Evolutionary conservation across 2,888 invertebrate species (phyloP).

Genomic region (Melikaiella ostensackeni): DNA sequence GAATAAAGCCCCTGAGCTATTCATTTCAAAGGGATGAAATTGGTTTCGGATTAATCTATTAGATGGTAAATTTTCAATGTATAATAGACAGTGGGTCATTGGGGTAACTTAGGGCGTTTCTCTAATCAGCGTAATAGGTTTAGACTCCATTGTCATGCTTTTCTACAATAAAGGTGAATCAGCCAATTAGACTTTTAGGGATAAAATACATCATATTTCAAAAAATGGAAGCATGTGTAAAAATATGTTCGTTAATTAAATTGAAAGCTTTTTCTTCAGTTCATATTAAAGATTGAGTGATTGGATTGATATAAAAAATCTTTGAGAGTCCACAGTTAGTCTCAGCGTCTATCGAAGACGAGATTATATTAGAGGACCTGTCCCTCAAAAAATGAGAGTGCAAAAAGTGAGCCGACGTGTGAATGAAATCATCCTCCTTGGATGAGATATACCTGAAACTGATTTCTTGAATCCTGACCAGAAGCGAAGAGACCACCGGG

Average conservation of each 20-base stretch:
- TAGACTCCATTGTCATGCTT: not conserved
- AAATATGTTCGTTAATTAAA: not conserved
- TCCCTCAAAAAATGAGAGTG: not conserved
- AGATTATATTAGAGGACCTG: not conserved
- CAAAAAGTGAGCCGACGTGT: conserved; percentile 26
- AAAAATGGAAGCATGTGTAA: too few relatives aligned
- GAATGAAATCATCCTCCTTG: conserved; percentile 30
- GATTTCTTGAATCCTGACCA: conserved; percentile 19
- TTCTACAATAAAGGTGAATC: not conserved
- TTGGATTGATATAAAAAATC: conserved; percentile 10
- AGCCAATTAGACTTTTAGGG: not conserved
- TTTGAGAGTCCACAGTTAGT: conserved; percentile 15
- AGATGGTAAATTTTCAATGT: not conserved
- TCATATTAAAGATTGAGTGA: not conserved
- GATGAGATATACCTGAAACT: conserved; percentile 31
- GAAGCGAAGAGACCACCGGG: conserved; percentile 20
- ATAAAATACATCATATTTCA: not conserved
- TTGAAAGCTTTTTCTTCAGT: not conserved
- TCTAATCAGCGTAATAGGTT: not conserved
- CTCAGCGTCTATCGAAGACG: not conserved
- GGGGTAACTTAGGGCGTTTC: not conserved
- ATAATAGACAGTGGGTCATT: not conserved
- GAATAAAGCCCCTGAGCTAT: not conserved
- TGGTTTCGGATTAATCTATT: conserved; percentile 13
- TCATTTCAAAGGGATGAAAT: not conserved